phyloP scores from a whole-genome alignment of 1,140 invertebrate genomes.

The Calosoma granatense region DNA sequence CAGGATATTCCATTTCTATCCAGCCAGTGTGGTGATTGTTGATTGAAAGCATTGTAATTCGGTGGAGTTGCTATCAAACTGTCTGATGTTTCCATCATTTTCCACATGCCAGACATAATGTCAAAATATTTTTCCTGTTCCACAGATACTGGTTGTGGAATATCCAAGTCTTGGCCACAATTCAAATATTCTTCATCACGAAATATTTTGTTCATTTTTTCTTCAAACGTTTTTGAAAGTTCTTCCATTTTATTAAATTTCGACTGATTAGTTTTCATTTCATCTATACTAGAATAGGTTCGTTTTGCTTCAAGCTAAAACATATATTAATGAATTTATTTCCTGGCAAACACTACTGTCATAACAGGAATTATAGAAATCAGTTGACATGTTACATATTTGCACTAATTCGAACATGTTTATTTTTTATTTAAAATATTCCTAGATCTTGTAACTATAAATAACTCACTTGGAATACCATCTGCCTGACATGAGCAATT shows the following conservation, averaged over 20 bases:
- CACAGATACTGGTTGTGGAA: not conserved
- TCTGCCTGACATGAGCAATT: not conserved
- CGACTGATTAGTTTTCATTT: too few species aligned
- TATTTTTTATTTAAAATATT: too few species aligned
- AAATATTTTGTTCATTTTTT: not conserved
- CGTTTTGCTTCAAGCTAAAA: too few species aligned
- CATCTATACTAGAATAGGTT: too few species aligned
- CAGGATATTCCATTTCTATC: not conserved
- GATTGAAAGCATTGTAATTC: not conserved
- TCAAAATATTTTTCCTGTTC: not conserved
- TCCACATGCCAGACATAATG: not conserved
- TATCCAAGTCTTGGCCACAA: conserved; percentile 1
- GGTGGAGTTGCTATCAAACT: not conserved
- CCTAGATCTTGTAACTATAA: too few species aligned
- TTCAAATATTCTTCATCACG: not conserved
- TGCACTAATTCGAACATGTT: too few species aligned
- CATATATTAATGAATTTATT: too few species aligned
- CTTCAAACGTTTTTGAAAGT: not conserved
- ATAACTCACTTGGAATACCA: too few species aligned
- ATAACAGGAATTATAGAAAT: too few species aligned
- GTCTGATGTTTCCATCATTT: not conserved
- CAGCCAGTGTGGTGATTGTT: conserved; percentile 1
- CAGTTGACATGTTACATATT: too few species aligned
- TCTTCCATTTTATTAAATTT: too few species aligned
- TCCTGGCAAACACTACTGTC: too few species aligned